Evolutionary conservation across 2,888 invertebrate genomes (phyloP).

Genomic region (Anthophora plumipes): DNA sequence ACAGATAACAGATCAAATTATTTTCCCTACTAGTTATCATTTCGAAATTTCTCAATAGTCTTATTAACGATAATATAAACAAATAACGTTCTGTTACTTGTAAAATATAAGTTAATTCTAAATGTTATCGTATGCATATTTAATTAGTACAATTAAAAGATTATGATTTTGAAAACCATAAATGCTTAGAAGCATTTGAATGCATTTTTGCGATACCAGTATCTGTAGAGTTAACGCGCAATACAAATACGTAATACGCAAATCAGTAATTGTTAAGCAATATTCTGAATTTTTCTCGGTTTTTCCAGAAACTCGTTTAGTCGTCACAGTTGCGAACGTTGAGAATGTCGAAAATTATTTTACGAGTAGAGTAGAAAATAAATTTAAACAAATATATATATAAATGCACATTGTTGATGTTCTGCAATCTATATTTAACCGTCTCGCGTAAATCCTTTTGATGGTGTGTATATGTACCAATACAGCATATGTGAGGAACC

Average conservation of each 20-base stretch:
- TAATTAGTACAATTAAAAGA: not conserved
- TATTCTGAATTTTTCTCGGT: not conserved
- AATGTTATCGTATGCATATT: not conserved
- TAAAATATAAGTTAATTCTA: constrained; percentile 2
- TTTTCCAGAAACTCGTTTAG: not conserved
- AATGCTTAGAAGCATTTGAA: not conserved
- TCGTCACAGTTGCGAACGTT: not conserved
- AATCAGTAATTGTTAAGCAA: not conserved
- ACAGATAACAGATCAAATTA: not conserved
- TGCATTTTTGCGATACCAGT: not conserved
- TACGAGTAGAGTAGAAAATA: constrained; percentile 39
- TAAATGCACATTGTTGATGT: constrained; percentile 22
- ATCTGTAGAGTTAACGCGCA: not conserved
- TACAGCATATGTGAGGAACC: not conserved
- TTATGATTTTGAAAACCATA: not conserved
- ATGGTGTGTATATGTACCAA: not conserved
- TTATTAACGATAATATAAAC: not conserved
- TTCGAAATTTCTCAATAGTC: not conserved
- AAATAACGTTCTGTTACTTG: not conserved
- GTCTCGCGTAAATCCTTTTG: constrained; percentile 28
- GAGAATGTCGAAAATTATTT: not conserved
- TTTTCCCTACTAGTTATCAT: not conserved
- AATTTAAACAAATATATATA: constrained; percentile 25
- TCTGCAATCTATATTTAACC: constrained; percentile 53
- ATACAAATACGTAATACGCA: not conserved